Evolutionary conservation across 2,888 invertebrate species (phyloP), one percentile per base, ranked within the genome.

Genomic region (Temnothorax rugatulus): DNA sequence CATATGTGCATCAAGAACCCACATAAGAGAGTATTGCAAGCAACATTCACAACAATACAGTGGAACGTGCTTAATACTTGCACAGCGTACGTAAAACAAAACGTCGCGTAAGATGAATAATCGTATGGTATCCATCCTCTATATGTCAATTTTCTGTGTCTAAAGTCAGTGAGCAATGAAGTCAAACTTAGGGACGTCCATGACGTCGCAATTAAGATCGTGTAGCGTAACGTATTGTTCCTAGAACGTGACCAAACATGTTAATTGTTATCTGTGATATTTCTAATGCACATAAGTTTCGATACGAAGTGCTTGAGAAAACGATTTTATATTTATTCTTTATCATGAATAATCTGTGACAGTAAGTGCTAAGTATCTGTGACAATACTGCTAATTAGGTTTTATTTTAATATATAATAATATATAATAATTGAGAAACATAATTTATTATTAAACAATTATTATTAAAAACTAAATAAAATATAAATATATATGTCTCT

Each of bases 211-310:
- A 89, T 84, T 29, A 89, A 29, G 2, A 59, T 34, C 0, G 59
- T 63, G 7, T 88, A 89, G 0, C 9, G 75, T n/a, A 88, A 81
- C 0, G 85, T 86, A 9, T 71, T 64, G 0, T 61, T 79, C 50
- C 89, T 89, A 69, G 2, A 84, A 87, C 47, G 4, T 11, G 34
- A 29, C 9, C 29, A 75, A 73, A 25, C 0, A 15, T 4, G 7
- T 73, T 73, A 73, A 21, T 44, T 0, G 0, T 4, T 9, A 0
- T 59, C 0, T 44, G 44, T 44, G 3, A 44, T 3, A 13, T 34
- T 34, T 34, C 34, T 34, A 34, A 34, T 34, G 7, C 34, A 7
- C 0, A 34, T 34, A 34, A 34, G 34, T 34, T 34, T 34, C 7
- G 34, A 34, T 34, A 34, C 34, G 7, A 34, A 34, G 34, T 34